A percentile compares a stretch with the other conserved stretches of the same genome.
Conservation (phyloP, 2,113 vertebrate species). For the Misgurnus anguillicaudatus region DNA sequence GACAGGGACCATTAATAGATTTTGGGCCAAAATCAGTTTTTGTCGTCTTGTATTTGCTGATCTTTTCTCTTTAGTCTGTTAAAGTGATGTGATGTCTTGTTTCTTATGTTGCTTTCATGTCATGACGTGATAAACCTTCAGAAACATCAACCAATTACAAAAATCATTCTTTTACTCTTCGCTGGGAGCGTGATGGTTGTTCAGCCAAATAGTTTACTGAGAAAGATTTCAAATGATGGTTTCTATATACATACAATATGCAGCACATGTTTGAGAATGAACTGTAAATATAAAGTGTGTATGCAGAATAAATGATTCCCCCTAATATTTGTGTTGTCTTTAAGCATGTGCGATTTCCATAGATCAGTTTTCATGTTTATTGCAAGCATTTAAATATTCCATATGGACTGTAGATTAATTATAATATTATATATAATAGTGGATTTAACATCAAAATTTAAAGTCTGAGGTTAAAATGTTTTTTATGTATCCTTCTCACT, state of each 20-base stretch:
- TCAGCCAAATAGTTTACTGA: background rate
- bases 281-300: slow-evolving; percentile 4
- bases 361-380: too few species aligned
- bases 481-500: too few species aligned
- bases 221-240: background rate
- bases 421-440: too few species aligned
- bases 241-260: too few species aligned
- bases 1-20: background rate
- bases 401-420: too few species aligned
- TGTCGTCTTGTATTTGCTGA: background rate
- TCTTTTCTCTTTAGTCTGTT: background rate
- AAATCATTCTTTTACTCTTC: background rate
- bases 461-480: too few species aligned
- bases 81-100: background rate
- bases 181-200: background rate
- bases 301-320: slow-evolving; percentile 36
- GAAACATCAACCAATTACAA: too few species aligned
- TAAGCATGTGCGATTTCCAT: background rate
- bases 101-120: background rate
- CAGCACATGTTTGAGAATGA: background rate
- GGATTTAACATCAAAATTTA: too few species aligned
- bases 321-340: slow-evolving; percentile 5
- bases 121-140: too few species aligned
- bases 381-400: too few species aligned
- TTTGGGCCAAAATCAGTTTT: slow-evolving; percentile 4